Base-by-base conservation (phyloP, 2,113 vertebrate species). In the Hippocampus barbouri region DNA sequence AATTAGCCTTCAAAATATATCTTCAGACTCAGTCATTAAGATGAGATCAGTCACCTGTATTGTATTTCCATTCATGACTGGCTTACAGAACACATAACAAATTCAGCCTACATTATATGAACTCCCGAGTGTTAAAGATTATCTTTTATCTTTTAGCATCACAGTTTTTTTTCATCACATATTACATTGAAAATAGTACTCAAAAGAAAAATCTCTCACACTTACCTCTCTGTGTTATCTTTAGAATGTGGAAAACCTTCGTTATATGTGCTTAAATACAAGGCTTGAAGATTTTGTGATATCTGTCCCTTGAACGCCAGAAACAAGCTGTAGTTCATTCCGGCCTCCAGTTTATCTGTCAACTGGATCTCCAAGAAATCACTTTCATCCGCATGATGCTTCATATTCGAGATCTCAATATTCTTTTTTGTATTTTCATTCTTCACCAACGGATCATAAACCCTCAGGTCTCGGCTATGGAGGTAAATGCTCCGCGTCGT, bases 291-390 rank as follows among this genome's bases (percentile, higher is more conserved):
- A 56, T 89, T 84, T 0, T 93, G 87, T 0, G 83, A 86, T 57
- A 97, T 82, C 34, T 93, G 80, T 9, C 95, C 96, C 0, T 51
- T 1, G 65, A 98, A 98, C 7, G 0, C 0, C 38, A 85, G 92
- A 72, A 65, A 43, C 76, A 99, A 87, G 5, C 74, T 89, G 15
- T 97, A 96, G 30, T 43, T 71, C 5, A 3, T 8, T 20, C 23
- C 71, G 0, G 0, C 1, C 76, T 54, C 0, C 71, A 97, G 76
- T 0, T 0, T 0, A 0, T 12, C 0, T 0, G 0, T 0, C 64
- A 97, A 75, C 43, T 83, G 63, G 18, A 98, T 77, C 88, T 95
- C 89, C 1, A 98, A 83, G 78, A 97, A 97, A 78, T 96, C 76
- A 0, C 86, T 93, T 9, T 2, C 0, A 1, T 71, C 49, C 0